phyloP scores from a whole-genome alignment of 2,888 invertebrate genomes.

The Augiades crinisus region DNA sequence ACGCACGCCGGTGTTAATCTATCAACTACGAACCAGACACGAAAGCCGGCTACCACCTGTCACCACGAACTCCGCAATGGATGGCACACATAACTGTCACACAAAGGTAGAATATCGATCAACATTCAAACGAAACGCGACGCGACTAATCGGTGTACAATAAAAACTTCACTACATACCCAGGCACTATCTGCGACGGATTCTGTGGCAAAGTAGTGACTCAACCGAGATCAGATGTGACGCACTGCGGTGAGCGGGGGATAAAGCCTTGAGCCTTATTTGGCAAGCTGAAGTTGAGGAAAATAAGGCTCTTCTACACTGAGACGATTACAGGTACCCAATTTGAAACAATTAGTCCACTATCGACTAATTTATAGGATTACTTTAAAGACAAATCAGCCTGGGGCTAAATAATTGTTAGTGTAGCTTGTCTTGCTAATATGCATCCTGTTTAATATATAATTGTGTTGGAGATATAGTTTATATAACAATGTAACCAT shows the following conservation, averaged over 20 bases:
- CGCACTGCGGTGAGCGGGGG: conserved; percentile 30
- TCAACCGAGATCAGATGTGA: conserved; percentile 35
- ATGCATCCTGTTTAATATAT: no score
- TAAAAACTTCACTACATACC: neutral
- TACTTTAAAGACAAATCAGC: no score
- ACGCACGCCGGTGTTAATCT: no score
- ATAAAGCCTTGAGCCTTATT: conserved; percentile 39
- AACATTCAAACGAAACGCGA: conserved; percentile 33
- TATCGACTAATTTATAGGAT: no score
- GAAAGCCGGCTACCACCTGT: conserved; percentile 44
- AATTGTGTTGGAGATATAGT: no score
- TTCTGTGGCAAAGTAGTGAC: conserved; percentile 3
- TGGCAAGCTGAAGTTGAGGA: conserved; percentile 12
- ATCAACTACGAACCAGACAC: no score
- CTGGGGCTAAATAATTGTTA: no score
- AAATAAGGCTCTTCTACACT: neutral
- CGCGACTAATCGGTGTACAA: conserved; percentile 14
- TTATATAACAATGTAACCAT: no score
- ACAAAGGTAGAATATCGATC: conserved; percentile 54
- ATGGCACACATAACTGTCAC: conserved; percentile 42
- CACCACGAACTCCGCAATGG: conserved; percentile 47
- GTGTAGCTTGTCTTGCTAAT: no score
- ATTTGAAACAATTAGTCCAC: neutral
- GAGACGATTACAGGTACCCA: neutral
- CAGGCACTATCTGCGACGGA: neutral